phyloP scores from a whole-genome alignment of 2,797 vertebrate genomes.

The Periparus ater region DNA sequence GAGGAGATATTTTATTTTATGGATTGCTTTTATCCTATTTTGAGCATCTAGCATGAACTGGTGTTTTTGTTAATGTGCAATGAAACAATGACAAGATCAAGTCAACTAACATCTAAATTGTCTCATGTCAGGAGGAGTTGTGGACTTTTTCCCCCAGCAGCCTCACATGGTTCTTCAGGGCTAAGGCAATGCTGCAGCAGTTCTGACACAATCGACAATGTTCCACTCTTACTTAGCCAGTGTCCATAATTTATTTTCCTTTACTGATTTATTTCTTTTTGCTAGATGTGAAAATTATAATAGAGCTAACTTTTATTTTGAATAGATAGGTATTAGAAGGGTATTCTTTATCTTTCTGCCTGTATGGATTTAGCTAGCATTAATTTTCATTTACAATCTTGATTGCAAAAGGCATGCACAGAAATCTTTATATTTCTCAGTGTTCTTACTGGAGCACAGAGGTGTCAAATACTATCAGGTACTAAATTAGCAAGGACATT shows the following conservation, averaged over 20 bases:
- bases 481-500: slow-evolving; percentile 79
- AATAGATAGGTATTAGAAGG: not conserved
- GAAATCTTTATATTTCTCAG: slow-evolving; percentile 10
- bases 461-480: slow-evolving; percentile 71
- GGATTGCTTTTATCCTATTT: slow-evolving; percentile 59
- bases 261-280: slow-evolving; percentile 30
- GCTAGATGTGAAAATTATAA: not conserved
- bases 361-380: not conserved
- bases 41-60: slow-evolving; percentile 20
- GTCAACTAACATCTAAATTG: not conserved
- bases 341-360: slow-evolving; percentile 14
- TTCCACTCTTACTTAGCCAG: not conserved
- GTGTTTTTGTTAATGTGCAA: slow-evolving; percentile 22
- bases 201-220: not conserved
- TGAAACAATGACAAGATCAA: slow-evolving; percentile 15
- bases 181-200: not conserved
- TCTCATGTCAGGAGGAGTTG: not conserved
- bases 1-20: slow-evolving; percentile 48
- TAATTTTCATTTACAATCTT: slow-evolving; percentile 41
- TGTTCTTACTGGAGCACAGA: slow-evolving; percentile 27
- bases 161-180: not conserved
- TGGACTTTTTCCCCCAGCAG: not conserved
- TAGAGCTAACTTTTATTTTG: slow-evolving; percentile 14
- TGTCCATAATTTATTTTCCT: slow-evolving; percentile 1
- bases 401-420: not conserved